A percentile compares a stretch with the other conserved stretches of the same genome.
phyloP scores from a whole-genome alignment of 2,113 vertebrate species.

The Poecilia latipinna region DNA sequence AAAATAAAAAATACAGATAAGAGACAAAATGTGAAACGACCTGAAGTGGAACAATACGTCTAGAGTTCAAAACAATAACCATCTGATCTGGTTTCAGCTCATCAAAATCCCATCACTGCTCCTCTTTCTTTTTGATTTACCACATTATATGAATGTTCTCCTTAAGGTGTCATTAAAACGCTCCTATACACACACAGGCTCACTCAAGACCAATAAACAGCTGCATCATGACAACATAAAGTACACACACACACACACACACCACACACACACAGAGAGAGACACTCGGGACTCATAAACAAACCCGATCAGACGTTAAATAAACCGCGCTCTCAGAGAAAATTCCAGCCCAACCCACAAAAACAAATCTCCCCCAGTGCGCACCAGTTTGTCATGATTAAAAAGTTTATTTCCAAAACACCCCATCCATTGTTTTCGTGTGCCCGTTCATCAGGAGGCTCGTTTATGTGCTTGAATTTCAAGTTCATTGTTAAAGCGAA shows the following conservation, averaged over 20 bases:
- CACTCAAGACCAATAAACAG: constrained; percentile 8
- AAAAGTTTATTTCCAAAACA: constrained; percentile 57
- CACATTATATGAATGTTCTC: neutral
- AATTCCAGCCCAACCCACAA: constrained; percentile 35
- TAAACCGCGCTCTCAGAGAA: constrained; percentile 46
- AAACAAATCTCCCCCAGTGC: constrained; percentile 34
- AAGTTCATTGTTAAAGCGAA: constrained; percentile 38
- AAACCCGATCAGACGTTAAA: constrained; percentile 45
- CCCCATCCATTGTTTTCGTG: constrained; percentile 35
- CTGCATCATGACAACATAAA: constrained; percentile 9
- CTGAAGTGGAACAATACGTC: too few species aligned
- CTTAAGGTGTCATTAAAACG: constrained; percentile 6
- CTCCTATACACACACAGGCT: neutral
- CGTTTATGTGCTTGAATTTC: constrained; percentile 27
- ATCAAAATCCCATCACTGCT: neutral
- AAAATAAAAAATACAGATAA: too few species aligned
- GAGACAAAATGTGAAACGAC: too few species aligned
- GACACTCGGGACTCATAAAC: constrained; percentile 50
- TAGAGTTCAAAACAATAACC: neutral
- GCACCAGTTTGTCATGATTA: constrained; percentile 9
- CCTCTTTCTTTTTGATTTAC: constrained; percentile 2
- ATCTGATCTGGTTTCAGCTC: neutral
- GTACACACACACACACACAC: constrained; percentile 24
- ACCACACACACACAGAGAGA: constrained; percentile 16
- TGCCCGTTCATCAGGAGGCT: constrained; percentile 9